Evolutionary conservation across 2,113 vertebrate genomes (phyloP), one percentile per base, ranked within the genome.

Genomic region (Illadopsis cleaveri): DNA sequence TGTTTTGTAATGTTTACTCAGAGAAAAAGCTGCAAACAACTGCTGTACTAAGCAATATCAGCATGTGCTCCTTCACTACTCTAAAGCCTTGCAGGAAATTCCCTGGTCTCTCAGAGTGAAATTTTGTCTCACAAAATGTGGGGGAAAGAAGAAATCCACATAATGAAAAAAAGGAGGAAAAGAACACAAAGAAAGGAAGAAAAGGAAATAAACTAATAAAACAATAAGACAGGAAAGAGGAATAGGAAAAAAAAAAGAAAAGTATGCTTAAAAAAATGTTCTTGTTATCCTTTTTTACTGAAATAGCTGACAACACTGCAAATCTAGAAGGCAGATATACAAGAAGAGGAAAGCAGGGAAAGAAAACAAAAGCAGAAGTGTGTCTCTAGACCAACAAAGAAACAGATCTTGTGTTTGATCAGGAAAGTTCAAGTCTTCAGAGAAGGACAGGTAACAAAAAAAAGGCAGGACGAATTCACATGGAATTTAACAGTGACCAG

Each of bases 401-500:
- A 71, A 66, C 18, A 69, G 23, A 69, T 9, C 3, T 47, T 12
- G 11, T 40, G 14, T 42, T n/a, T 54, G 47, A 62, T 44, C 35
- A 69, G 31, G 44, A 51, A 69, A 69, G 6, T 31, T 38, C 33
- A 64, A 64, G 27, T 8, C 31, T 72, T 81, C 54, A 81, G 54
- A 79, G 44, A 42, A 60, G 30, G 15, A 56, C 4, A 70, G 54
- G 19, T 25, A 85, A 82, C 9, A 35, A 33, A 51, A 82, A 30
- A 68, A 15, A 54, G 22, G 22, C 1, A 0, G 53, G 84, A 76
- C 17, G 16, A 54, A 12, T 15, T 86, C 18, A 27, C 17, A 54
- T 0, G 0, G 73, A 9, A 35, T 6, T 37, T 68, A 79, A 37
- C 22, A 44, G 19, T 37, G 47, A 62, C 10, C 10, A 75, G 22